A percentile compares a stretch with the other conserved stretches of the same genome.
Evolutionary conservation across 2,888 invertebrate species (phyloP).

Genomic region (Bugulina stolonifera): DNA sequence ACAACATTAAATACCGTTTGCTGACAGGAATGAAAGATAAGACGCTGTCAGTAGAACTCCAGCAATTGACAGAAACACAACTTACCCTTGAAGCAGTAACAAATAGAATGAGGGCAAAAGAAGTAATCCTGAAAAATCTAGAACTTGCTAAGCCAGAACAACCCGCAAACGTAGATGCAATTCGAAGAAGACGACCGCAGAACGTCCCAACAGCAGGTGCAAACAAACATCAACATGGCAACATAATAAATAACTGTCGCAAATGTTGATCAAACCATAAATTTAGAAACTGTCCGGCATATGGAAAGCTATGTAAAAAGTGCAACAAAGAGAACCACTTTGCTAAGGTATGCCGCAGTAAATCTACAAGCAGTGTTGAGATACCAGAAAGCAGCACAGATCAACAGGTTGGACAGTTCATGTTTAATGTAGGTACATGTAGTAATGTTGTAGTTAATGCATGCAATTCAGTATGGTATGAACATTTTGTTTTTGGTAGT

Average conservation of each 20-base stretch:
- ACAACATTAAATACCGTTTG: not conserved
- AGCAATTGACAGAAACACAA: not conserved
- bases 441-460: not conserved
- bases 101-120: not conserved
- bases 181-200: not conserved
- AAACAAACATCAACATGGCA: not conserved
- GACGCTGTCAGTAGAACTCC: not conserved
- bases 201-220: not conserved
- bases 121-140: not conserved
- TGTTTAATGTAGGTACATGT: not conserved
- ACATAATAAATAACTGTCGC: not conserved
- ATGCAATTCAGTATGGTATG: constrained; percentile 11
- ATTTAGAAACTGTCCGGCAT: not conserved
- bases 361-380: not conserved
- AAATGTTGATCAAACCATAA: not conserved
- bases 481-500: not conserved
- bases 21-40: constrained; percentile 16
- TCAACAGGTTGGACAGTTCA: not conserved
- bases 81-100: not conserved
- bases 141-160: not conserved
- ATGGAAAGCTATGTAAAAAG: constrained; percentile 4
- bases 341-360: not conserved
- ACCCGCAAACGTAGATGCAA: constrained; percentile 3
- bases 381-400: not conserved
- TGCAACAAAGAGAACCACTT: not conserved